These are phyloP conservation scores for Drosophila vallismaia DNA, from an alignment of 2,888 invertebrate genomes.

Conservation along the genomic window DNA sequence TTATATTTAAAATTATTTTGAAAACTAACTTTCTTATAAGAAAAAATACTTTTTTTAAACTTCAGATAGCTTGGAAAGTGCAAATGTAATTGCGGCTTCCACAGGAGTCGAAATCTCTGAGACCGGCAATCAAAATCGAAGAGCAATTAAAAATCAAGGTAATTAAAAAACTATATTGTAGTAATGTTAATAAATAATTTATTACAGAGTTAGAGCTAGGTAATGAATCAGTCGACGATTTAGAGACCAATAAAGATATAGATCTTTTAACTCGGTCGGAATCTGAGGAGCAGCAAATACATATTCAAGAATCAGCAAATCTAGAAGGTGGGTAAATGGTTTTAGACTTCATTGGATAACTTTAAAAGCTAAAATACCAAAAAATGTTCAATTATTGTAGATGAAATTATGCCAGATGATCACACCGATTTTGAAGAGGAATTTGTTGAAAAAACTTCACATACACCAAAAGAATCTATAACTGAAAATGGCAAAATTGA, in stretches of 20 bases:
- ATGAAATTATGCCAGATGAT: background rate
- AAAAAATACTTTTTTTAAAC: too few species aligned
- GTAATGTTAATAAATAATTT: background rate
- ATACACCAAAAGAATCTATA: background rate
- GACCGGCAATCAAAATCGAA: too few species aligned
- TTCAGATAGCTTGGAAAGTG: too few species aligned
- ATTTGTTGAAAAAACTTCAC: background rate
- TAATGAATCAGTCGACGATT: background rate
- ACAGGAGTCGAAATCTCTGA: too few species aligned
- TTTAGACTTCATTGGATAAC: background rate
- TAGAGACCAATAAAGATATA: background rate
- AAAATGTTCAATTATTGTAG: background rate
- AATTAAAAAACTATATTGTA: too few species aligned
- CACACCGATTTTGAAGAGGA: background rate
- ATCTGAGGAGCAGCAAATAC: background rate
- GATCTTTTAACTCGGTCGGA: background rate
- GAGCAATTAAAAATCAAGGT: too few species aligned
- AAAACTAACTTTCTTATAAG: too few species aligned
- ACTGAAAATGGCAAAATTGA: background rate
- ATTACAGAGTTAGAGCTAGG: background rate
- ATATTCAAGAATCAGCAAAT: background rate
- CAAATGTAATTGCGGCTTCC: too few species aligned
- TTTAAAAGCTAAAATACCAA: background rate
- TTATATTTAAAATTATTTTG: too few species aligned
- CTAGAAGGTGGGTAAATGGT: background rate